Evolutionary conservation across 2,888 invertebrate species (phyloP), one percentile per base, ranked within the genome.

Genomic region (Mythimna ferrago): DNA sequence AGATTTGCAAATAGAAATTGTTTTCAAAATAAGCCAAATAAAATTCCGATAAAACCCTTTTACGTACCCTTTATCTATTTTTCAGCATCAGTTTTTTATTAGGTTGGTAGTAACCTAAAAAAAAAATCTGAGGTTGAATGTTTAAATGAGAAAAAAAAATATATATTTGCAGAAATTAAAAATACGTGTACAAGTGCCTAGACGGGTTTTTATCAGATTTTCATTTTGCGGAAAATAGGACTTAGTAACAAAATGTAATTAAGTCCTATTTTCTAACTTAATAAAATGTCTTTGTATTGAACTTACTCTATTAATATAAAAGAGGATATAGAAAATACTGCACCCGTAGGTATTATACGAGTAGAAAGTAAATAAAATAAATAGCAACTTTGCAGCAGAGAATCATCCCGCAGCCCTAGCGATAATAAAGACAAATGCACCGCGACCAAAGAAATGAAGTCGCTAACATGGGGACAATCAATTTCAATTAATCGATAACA

Each of bases 401-500:
- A 6, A 35, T 44, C 48, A 51, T n/a, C 70, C 53, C 82, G 11
- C 87, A 89, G 66, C 89, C 88, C 86, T 89, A 84, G 51, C 62
- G 0, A 71, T 82, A 83, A 85, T 85, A 80, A 85, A 84, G 87
- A 88, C 84, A 85, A 86, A 87, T 85, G 81, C 76, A 78, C 73
- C 66, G 57, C 54, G 68, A 26, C 79, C 48, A 76, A 75, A 84
- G 76, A 85, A 88, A 89, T 86, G 85, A 87, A 87, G 81, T 81
- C 76, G 83, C 69, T 80, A 84, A 83, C 77, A 78, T 82, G 77
- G 76, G 77, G 78, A 85, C 89, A 84, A 89, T 90, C 88, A 89
- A 89, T 89, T 86, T 87, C 82, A 84, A 90, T 89, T 89, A 88
- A 89, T 89, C 85, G 88, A 88, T 84, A 85, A 83, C 86, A 90